Base-by-base conservation (phyloP, 2,797 vertebrate species). In the Danio aesculapii region DNA sequence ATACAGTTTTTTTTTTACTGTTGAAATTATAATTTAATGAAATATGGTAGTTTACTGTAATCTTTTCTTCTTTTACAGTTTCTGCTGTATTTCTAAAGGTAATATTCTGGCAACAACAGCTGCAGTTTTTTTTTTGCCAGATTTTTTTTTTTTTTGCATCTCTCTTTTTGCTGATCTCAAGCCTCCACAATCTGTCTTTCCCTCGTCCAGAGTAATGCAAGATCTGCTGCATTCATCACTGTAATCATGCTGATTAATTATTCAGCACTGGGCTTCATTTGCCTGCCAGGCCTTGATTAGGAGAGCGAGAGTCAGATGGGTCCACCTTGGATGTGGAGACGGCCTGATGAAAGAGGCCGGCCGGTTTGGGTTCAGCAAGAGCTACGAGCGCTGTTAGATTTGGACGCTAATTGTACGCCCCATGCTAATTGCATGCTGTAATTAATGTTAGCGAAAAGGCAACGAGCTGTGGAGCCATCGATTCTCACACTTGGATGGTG, bases 171-270 rank as follows among this genome's bases (percentile, higher is more conserved):
- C 61, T 79, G 47, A 73, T 74, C 53, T 49, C 77, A 70, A 75
- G 30, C 67, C 44, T 75, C 17, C 44, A 5, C 77, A 68, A 71
- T 59, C 62, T 69, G 67, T 80, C 52, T 52, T 75, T 41, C 79
- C 88, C 83, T 84, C 85, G 81, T 74, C 83, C 57, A 30, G 75
- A 79, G 86, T 84, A 82, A 86, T 89, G 87, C 78, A 84, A 88
- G 88, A 91, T 86, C 91, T 89, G 84, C 83, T 76, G 84, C 92
- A 92, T 94, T 92, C 89, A 92, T 94, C 92, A 93, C 83, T 87
- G 90, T 93, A 93, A 93, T 94, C 92, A 92, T 88, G 87, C 84
- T 91, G 84, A 82, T 95, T 90, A 94, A 93, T 93, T 93, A 94
- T 94, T 93, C 92, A 92, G 88, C 84, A 85, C 86, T 92, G 90